Conservation (phyloP, 2,113 vertebrate species). For the Sphaerodactylus townsendi region DNA sequence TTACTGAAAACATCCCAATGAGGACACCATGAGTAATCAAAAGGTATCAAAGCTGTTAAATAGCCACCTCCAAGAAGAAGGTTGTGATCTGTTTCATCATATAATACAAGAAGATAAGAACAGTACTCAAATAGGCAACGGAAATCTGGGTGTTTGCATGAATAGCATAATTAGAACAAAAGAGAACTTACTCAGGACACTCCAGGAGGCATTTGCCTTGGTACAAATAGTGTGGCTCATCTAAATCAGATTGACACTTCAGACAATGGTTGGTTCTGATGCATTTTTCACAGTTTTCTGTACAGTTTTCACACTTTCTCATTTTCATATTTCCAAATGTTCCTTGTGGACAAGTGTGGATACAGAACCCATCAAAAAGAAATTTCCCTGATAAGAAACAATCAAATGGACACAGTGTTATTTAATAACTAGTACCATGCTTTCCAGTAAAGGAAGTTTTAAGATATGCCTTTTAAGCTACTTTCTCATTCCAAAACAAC, state of each 20-base stretch:
- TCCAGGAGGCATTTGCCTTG: constrained; percentile 76
- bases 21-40: not conserved
- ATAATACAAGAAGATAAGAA: not conserved
- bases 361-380: constrained; percentile 74
- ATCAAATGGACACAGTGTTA: not conserved
- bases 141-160: not conserved
- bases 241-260: constrained; percentile 70
- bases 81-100: not conserved
- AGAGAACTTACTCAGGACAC: constrained; percentile 80
- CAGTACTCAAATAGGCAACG: not conserved
- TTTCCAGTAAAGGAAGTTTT: not conserved
- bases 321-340: constrained; percentile 74
- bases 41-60: not conserved
- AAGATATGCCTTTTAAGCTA: not conserved
- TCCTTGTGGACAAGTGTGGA: constrained; percentile 76
- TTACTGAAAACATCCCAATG: not conserved
- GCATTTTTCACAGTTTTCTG: constrained; percentile 78
- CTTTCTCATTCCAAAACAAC: not conserved
- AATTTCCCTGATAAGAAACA: constrained; percentile 73
- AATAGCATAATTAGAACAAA: not conserved
- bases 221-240: constrained; percentile 74
- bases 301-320: constrained; percentile 81
- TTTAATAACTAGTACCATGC: not conserved
- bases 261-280: constrained; percentile 67
- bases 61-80: not conserved